phyloP scores from a whole-genome alignment of 2,113 vertebrate genomes.

The Pomatorhinus ruficollis region DNA sequence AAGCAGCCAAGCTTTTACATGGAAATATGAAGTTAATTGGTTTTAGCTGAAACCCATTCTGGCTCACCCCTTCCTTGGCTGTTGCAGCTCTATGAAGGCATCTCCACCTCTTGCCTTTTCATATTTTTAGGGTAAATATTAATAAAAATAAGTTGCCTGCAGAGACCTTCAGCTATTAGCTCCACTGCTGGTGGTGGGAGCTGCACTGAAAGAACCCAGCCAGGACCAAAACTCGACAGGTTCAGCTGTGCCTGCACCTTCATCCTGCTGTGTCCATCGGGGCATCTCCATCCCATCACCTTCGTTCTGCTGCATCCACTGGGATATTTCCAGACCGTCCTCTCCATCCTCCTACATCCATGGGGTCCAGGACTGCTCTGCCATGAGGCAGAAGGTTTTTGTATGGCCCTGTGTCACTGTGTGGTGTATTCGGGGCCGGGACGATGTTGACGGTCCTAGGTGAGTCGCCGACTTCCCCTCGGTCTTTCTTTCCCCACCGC shows the following conservation, averaged over 20 bases:
- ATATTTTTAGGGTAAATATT: background rate
- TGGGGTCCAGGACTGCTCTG: background rate
- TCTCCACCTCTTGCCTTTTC: background rate
- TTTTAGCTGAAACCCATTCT: background rate
- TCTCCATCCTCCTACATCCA: background rate
- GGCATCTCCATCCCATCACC: background rate
- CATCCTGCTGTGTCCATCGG: background rate
- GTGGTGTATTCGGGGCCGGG: background rate
- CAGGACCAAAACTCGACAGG: background rate
- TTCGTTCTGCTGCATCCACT: background rate
- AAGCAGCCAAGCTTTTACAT: background rate
- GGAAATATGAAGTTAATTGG: background rate
- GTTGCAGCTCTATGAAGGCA: background rate
- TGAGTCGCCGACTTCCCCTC: constrained; percentile 42
- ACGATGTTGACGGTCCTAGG: background rate
- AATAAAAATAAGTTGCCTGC: background rate
- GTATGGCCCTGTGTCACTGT: background rate
- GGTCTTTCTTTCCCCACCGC: background rate
- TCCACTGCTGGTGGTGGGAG: background rate
- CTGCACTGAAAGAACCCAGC: background rate
- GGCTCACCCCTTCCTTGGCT: background rate
- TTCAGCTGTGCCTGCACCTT: background rate
- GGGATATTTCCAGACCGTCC: background rate
- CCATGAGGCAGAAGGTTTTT: constrained; percentile 34
- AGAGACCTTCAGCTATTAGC: background rate